Evolutionary conservation across 2,888 invertebrate genomes (phyloP), one percentile per base, ranked within the genome.

Genomic region (Pandemis cinnamomeana): DNA sequence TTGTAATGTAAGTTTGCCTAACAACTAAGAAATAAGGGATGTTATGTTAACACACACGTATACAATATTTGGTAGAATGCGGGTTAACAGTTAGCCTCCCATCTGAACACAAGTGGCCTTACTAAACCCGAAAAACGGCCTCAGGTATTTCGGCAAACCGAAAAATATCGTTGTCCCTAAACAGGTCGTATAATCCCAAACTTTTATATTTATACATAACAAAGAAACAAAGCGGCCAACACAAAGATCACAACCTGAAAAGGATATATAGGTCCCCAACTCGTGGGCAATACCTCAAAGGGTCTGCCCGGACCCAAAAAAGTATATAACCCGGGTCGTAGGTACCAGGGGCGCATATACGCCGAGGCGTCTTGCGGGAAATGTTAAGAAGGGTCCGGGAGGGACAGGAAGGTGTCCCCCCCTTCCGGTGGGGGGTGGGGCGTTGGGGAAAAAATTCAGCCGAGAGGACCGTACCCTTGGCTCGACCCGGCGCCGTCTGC

Each of bases 361-460:
- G 87, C 86, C 87, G 86, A 84, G 84, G 86, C 91, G 87, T 92
- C 92, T 93, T 89, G 89, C 91, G 92, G 93, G 91, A 90, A 91
- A 92, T 91, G 92, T 91, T 93, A 93, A 93, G 91, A 94, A 91
- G 92, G 91, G 92, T 91, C 90, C 87, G 91, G 90, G 91, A 83
- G 91, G 89, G 90, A 88, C 87, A 88, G 88, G 91, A 89, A 86
- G 82, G 84, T 87, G 82, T 88, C 87, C 82, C 87, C 44, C 88
- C 85, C 86, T 87, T 88, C 89, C 87, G 88, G 89, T 84, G 89
- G 91, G 87, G 80, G 81, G 81, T 85, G 80, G 84, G 86, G 88
- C 84, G 87, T 87, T 86, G 83, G 84, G 90, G 90, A 89, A 92
- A 90, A 90, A 93, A 91, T 92, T 93, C 90, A 92, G 91, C 87